Evolutionary conservation across 2,797 vertebrate genomes (phyloP), one percentile per base, ranked within the genome.

Genomic region (Kryptopterus vitreolus): DNA sequence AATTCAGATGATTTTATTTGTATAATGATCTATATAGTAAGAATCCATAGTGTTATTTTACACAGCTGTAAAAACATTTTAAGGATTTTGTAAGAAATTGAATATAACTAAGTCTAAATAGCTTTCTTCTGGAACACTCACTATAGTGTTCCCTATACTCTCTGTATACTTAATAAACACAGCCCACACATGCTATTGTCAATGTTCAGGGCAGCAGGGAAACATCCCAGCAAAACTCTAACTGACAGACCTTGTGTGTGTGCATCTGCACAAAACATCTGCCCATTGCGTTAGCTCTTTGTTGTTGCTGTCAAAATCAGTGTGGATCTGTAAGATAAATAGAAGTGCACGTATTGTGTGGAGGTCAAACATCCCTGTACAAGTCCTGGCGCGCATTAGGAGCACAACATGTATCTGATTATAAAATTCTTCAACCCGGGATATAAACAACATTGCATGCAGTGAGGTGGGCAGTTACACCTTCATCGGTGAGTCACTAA

Each of bases 181-280:
- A 31, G 7, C 18, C 58, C 50, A 63, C 58, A 52, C 58, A 76
- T 31, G 43, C 22, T 48, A 4, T 20, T 48, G 38, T 48, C 35
- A 3, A 8, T 50, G 26, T 62, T 62, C 62, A 26, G 48, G 18
- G 31, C 16, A 31, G 11, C 20, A 31, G 71, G 20, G 50, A 69
- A 53, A 66, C 16, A 20, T 68, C 55, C 61, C 33, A 20, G 24
- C 73, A 35, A 68, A 24, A 57, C 55, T 29, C 24, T 79, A 72
- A 79, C 73, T 72, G 72, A 63, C 22, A 81, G 72, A 75, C 61
- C 57, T 48, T 71, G 22, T 15, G 59, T n/a, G 43, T 52, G 46
- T 33, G n/a, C 22, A 26, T 48, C 38, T 83, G 33, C 58, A 29
- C 57, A 33, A 76, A 78, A 77, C 66, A 83, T 66, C 79, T 83